These are phyloP conservation scores for Tridacna gigas DNA, from an alignment of 2,888 invertebrate species.

Conservation along the genomic window DNA sequence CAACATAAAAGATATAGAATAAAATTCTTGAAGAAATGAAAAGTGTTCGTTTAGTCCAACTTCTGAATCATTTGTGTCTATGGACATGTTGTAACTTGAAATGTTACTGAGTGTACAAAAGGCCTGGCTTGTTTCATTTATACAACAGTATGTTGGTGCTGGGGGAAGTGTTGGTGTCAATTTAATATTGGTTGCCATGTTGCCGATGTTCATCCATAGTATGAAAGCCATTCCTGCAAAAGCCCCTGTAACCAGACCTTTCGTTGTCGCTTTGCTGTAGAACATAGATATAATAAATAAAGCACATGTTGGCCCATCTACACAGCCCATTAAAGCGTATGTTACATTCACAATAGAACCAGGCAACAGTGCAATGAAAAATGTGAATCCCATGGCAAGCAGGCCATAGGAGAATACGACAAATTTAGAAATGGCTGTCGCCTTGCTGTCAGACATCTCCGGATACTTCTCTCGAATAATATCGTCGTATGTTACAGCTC, in stretches of 20 bases:
- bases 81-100: not conserved
- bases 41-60: not conserved
- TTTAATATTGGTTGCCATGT: not conserved
- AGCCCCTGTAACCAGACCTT: not conserved
- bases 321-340: not conserved
- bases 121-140: not conserved
- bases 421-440: not conserved
- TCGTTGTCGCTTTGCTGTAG: slow-evolving; percentile 2
- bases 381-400: not conserved
- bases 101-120: not conserved
- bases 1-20: slow-evolving; percentile 1
- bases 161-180: not conserved
- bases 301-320: not conserved
- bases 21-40: not conserved
- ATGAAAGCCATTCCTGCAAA: slow-evolving; percentile 19
- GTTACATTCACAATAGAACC: not conserved
- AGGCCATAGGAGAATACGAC: slow-evolving; percentile 1
- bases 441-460: not conserved
- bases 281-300: slow-evolving; percentile 10
- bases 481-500: slow-evolving; percentile 54
- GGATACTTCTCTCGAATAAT: slow-evolving; percentile 36
- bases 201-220: slow-evolving; percentile 16
- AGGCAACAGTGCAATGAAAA: not conserved
- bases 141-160: not conserved
- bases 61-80: not conserved